A percentile compares a stretch with the other conserved stretches of the same genome.
Evolutionary conservation across 2,888 invertebrate genomes (phyloP).

Genomic region (Calliopum simillimum): DNA sequence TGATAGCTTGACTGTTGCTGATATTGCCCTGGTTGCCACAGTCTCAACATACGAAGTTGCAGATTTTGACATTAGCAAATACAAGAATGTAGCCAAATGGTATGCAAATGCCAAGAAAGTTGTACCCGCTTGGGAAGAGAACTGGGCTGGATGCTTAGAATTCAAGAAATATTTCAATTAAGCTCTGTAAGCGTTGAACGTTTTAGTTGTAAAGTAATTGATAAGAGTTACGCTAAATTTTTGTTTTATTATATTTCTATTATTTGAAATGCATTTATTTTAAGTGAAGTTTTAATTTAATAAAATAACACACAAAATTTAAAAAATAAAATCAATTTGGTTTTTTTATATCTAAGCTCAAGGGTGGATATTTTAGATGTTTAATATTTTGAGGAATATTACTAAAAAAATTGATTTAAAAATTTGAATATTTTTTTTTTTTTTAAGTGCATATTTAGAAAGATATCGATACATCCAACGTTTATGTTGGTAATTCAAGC

Average conservation of each 20-base stretch:
- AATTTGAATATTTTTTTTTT: too few species aligned
- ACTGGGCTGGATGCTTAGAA: conserved; percentile 43
- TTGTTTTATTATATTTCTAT: not conserved
- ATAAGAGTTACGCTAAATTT: too few species aligned
- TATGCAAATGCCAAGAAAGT: conserved; percentile 74
- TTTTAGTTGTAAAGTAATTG: too few species aligned
- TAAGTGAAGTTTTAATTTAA: not conserved
- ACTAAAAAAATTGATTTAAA: too few species aligned
- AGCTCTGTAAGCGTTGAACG: too few species aligned
- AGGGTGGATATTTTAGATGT: too few species aligned
- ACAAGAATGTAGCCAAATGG: conserved; percentile 76
- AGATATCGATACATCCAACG: too few species aligned
- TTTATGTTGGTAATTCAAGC: too few species aligned
- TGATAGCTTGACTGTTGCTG: conserved; percentile 79
- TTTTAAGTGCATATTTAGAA: too few species aligned
- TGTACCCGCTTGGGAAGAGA: conserved; percentile 70
- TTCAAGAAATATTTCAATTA: conserved; percentile 37
- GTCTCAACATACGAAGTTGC: conserved; percentile 77
- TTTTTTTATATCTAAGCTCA: too few species aligned
- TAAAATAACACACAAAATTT: not conserved
- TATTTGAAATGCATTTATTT: not conserved
- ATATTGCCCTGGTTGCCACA: conserved; percentile 75
- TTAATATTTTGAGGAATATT: too few species aligned
- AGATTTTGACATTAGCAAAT: conserved; percentile 76
- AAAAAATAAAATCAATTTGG: too few species aligned